Evolutionary conservation across 2,888 invertebrate genomes (phyloP), one percentile per base, ranked within the genome.

Genomic region (Ditylenchus weischeri): DNA sequence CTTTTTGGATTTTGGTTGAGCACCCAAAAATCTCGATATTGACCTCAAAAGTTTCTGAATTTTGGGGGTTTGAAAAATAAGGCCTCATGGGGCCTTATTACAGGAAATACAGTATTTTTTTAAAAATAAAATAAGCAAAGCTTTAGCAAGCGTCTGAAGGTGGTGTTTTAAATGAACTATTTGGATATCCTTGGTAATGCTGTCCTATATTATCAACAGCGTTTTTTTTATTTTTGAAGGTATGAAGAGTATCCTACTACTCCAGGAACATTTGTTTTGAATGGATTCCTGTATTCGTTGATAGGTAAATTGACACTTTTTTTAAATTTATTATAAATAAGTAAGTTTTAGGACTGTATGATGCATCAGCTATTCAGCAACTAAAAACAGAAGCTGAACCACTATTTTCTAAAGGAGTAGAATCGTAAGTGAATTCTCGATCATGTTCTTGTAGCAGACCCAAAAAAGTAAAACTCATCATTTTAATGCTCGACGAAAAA

Each of bases 281-380:
- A 98, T 86, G 98, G 98, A 57, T 98, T 98, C 86, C 93, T 98
- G 79, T 98, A 95, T 86, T 91, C 96, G 0, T 87, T 98, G 10
- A 88, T 98, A 68, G 96, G 96, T 0, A 38, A 18, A 6, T 43
- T 43, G 1, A 8, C 2, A 43, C 3, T 43, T 43, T 13, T 43
- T 43, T 29, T 29, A 29, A 2, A 43, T 43, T 43, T 13, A 43
- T 43, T 43, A 38, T 38, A 15, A 43, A 13, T 15, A 43, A 8
- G 13, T 43, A 43, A 43, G 29, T 43, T 15, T 54, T 54, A 54
- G 54, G 54, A 29, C 87, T 98, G 15, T 95, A 94, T 84, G 98
- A 98, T 86, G 86, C 96, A n/a, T 90, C 70, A 2, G 19, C 50
- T 0, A 8, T 77, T 11, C 35, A 47, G 48, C 61, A 64, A 19